These are phyloP conservation scores for Chrosomus eos DNA, from an alignment of 2,797 vertebrate genomes.

Conservation along the genomic window DNA sequence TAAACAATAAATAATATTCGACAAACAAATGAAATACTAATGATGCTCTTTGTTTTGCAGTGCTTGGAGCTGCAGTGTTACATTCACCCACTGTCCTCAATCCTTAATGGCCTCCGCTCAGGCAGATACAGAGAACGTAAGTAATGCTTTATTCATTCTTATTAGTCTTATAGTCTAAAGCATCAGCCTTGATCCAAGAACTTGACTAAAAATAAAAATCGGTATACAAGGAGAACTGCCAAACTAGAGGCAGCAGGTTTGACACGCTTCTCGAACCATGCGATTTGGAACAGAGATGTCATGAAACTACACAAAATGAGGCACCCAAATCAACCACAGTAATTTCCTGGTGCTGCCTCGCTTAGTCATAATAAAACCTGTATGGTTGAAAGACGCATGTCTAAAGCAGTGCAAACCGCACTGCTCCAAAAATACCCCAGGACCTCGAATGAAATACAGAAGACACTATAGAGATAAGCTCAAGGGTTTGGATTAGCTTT, in stretches of 20 bases:
- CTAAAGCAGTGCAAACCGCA: slow-evolving; percentile 8
- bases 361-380: slow-evolving; percentile 45
- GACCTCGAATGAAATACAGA: slow-evolving; percentile 1
- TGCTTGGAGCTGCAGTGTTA: slow-evolving; percentile 82
- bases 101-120: slow-evolving; percentile 81
- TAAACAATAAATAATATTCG: not conserved
- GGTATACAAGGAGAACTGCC: slow-evolving; percentile 25
- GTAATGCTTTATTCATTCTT: slow-evolving; percentile 58
- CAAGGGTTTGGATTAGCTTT: not conserved
- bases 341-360: slow-evolving; percentile 54
- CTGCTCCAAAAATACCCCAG: slow-evolving; percentile 28
- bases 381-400: slow-evolving; percentile 32
- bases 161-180: slow-evolving; percentile 16
- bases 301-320: slow-evolving; percentile 48
- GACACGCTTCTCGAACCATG: slow-evolving; percentile 47
- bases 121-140: slow-evolving; percentile 84
- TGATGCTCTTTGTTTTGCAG: slow-evolving; percentile 66
- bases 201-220: not conserved
- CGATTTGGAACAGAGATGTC: slow-evolving; percentile 62
- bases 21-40: slow-evolving; percentile 39
- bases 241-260: slow-evolving; percentile 42
- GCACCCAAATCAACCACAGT: slow-evolving; percentile 62
- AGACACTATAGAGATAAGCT: slow-evolving; percentile 19
- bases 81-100: slow-evolving; percentile 81
- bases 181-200: not conserved